Percentiles rank a stretch among this genome's conserved stretches.
These are phyloP conservation scores for Nothoprocta pentlandii DNA, from an alignment of 2,113 vertebrate species.

Conservation along the genomic window DNA sequence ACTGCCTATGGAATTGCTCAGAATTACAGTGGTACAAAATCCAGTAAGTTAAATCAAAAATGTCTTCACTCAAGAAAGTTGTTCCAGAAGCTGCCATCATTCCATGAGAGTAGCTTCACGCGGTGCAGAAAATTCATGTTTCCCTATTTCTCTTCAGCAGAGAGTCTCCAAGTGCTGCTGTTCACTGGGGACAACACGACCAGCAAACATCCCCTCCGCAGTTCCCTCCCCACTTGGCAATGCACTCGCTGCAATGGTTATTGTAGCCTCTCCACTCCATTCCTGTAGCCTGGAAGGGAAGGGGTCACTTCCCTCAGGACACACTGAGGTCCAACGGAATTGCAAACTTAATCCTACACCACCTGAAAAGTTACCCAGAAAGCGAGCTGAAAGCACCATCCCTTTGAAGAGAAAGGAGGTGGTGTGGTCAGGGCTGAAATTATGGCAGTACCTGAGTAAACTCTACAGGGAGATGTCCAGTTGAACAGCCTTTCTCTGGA, in stretches of 20 bases:
- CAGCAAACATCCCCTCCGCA: background rate
- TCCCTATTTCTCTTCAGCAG: background rate
- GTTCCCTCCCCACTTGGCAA: fast-evolving
- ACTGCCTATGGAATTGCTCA: background rate
- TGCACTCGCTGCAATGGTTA: background rate
- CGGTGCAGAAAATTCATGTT: background rate
- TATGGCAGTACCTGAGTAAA: background rate
- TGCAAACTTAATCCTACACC: background rate
- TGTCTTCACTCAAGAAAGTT: background rate
- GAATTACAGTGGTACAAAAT: background rate
- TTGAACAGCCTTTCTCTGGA: background rate
- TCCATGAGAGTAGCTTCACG: background rate
- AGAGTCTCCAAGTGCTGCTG: background rate
- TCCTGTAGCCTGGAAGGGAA: background rate
- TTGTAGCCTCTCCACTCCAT: background rate
- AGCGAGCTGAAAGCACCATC: background rate
- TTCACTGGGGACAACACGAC: background rate
- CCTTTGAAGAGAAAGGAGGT: background rate
- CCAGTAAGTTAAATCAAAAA: background rate
- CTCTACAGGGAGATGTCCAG: background rate
- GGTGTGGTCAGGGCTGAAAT: background rate
- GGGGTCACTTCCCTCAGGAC: background rate
- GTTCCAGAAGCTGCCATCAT: background rate
- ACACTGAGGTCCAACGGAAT: background rate
- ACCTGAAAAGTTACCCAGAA: background rate